A percentile compares a stretch with the other conserved stretches of the same genome.
These are phyloP conservation scores for Spodoptera frugiperda DNA, from an alignment of 1,140 invertebrate species.

Conservation along the genomic window DNA sequence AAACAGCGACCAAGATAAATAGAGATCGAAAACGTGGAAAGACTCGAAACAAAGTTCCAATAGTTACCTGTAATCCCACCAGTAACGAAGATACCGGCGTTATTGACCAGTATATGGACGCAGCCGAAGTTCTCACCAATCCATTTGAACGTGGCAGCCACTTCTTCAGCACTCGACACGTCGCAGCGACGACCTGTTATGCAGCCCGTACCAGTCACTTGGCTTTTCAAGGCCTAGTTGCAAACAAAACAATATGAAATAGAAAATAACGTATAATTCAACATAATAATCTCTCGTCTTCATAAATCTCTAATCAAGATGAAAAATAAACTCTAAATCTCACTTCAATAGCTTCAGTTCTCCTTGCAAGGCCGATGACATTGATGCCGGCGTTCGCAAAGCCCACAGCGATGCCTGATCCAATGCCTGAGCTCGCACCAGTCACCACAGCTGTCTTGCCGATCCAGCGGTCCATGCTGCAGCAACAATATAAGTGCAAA, in stretches of 20 bases:
- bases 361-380: conserved; percentile 90
- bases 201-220: conserved; percentile 64
- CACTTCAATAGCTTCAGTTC: conserved; percentile 87
- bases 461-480: conserved; percentile 88
- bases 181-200: conserved; percentile 85
- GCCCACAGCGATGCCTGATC: conserved; percentile 86
- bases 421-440: conserved; percentile 91
- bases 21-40: no score
- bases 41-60: no score
- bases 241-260: background rate
- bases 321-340: background rate
- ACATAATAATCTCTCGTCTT: no score
- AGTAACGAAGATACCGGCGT: conserved; percentile 87
- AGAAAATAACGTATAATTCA: background rate
- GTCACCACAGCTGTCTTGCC: conserved; percentile 91
- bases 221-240: conserved; percentile 56
- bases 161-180: conserved; percentile 88
- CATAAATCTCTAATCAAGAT: background rate
- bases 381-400: conserved; percentile 88
- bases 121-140: conserved; percentile 88
- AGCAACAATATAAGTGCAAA: background rate
- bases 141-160: conserved; percentile 89
- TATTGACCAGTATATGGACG: conserved; percentile 91
- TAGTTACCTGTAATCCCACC: conserved; percentile 71
- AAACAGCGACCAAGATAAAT: background rate